phyloP scores from a whole-genome alignment of 2,113 vertebrate species.

The Cynocephalus volans region DNA sequence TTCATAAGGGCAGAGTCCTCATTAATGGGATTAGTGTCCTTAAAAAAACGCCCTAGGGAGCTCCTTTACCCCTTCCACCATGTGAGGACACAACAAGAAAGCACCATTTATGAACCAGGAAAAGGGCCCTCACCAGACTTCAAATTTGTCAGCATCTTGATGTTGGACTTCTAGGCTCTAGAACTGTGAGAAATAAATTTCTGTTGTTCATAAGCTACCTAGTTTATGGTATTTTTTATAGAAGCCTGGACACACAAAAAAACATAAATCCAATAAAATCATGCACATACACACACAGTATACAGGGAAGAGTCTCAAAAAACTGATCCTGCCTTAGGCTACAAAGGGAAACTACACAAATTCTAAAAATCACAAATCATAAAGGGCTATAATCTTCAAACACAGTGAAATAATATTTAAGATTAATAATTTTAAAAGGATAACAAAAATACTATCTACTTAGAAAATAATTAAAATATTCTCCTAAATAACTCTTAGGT shows the following conservation, averaged over 20 bases:
- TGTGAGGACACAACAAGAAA: background rate
- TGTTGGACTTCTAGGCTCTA: background rate
- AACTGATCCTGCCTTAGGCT: background rate
- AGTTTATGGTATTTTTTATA: background rate
- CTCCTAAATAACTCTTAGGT: background rate
- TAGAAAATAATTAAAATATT: background rate
- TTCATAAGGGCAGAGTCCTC: background rate
- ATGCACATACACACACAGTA: background rate
- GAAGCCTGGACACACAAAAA: background rate
- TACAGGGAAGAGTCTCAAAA: background rate
- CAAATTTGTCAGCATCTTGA: background rate
- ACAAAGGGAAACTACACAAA: background rate
- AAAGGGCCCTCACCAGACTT: background rate
- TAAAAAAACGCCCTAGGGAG: background rate
- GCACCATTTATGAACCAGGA: background rate
- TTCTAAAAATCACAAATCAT: constrained; percentile 6
- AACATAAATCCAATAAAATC: constrained; percentile 4
- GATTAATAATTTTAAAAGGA: background rate
- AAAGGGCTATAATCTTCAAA: background rate
- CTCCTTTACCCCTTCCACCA: background rate
- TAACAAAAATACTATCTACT: constrained; percentile 3
- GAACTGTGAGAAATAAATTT: background rate
- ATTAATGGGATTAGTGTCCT: background rate
- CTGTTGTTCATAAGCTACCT: background rate
- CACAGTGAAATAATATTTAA: background rate